These are phyloP conservation scores for Zaprionus camerounensis DNA, from an alignment of 1,140 invertebrate genomes.

Conservation along the genomic window DNA sequence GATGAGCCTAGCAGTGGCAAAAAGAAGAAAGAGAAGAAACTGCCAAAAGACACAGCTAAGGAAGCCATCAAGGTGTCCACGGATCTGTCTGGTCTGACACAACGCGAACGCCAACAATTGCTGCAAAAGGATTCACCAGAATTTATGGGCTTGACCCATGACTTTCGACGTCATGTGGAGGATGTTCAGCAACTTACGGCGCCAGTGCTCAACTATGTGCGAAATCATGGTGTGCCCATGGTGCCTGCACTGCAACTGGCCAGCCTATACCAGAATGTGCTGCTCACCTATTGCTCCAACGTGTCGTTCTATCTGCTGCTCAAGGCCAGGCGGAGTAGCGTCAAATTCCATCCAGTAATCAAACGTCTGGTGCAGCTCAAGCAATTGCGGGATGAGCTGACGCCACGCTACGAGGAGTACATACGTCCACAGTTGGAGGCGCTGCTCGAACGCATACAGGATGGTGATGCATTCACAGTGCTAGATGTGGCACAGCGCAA, in stretches of 20 bases:
- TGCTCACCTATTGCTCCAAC: conserved; percentile 93
- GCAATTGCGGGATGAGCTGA: conserved; percentile 90
- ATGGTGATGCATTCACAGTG: conserved; percentile 85
- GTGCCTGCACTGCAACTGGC: conserved; percentile 86
- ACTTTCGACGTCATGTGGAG: conserved; percentile 90
- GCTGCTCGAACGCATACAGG: conserved; percentile 85
- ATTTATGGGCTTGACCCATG: conserved; percentile 89
- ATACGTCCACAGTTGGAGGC: conserved; percentile 88
- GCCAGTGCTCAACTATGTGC: conserved; percentile 88
- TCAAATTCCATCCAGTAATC: conserved; percentile 93
- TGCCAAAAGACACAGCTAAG: conserved; percentile 85
- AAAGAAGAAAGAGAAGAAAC: conserved; percentile 55
- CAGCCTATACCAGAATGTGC: conserved; percentile 88
- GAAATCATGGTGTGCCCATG: conserved; percentile 84
- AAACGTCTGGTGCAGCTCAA: conserved; percentile 92
- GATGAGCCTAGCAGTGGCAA: not conserved
- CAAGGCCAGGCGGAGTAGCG: conserved; percentile 89
- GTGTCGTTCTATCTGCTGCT: conserved; percentile 94
- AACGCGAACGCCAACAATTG: conserved; percentile 90
- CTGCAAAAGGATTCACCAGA: conserved; percentile 94
- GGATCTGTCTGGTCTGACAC: conserved; percentile 90
- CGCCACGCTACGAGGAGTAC: conserved; percentile 75
- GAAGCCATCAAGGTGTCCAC: conserved; percentile 73
- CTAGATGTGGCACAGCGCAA: conserved; percentile 72
- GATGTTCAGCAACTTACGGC: conserved; percentile 87